phyloP scores from a whole-genome alignment of 2,888 invertebrate genomes.

The Eristalinus aeneus region DNA sequence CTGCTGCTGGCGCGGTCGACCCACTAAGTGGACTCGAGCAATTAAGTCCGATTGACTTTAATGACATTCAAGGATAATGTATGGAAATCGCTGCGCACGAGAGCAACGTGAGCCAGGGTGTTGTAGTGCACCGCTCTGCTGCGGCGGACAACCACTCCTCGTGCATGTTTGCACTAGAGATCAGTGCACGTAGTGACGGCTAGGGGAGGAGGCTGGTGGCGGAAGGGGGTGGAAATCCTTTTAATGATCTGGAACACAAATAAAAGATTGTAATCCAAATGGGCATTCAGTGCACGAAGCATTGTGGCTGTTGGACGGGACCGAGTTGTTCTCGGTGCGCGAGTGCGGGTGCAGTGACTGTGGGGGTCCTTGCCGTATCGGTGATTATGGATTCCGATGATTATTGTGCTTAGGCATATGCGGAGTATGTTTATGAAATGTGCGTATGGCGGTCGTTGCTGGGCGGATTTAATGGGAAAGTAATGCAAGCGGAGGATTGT shows the following conservation, averaged over 20 bases:
- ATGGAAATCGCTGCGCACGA: conserved; percentile 45
- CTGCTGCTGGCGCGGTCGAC: background rate
- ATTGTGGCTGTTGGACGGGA: background rate
- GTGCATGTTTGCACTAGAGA: conserved; percentile 16
- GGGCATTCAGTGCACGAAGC: conserved; percentile 23
- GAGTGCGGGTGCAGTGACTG: background rate
- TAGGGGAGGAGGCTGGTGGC: background rate
- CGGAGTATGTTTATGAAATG: conserved; percentile 31
- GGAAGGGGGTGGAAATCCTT: conserved; percentile 42
- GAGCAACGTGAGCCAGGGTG: background rate
- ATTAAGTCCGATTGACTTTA: conserved; percentile 63
- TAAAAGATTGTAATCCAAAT: conserved; percentile 44
- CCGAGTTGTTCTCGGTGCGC: background rate
- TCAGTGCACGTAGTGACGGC: background rate
- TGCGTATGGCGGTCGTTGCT: conserved; percentile 33
- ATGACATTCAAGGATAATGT: conserved; percentile 60
- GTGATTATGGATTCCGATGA: conserved; percentile 65
- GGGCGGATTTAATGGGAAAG: conserved; percentile 3
- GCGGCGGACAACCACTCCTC: background rate
- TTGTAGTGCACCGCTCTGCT: background rate
- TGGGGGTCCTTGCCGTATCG: conserved; percentile 25
- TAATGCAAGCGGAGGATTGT: conserved; percentile 13
- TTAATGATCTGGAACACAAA: conserved; percentile 62
- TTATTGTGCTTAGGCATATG: conserved; percentile 47
- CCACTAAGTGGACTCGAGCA: conserved; percentile 1